phyloP scores from a whole-genome alignment of 2,888 invertebrate species.

The Andrena bucephala region DNA sequence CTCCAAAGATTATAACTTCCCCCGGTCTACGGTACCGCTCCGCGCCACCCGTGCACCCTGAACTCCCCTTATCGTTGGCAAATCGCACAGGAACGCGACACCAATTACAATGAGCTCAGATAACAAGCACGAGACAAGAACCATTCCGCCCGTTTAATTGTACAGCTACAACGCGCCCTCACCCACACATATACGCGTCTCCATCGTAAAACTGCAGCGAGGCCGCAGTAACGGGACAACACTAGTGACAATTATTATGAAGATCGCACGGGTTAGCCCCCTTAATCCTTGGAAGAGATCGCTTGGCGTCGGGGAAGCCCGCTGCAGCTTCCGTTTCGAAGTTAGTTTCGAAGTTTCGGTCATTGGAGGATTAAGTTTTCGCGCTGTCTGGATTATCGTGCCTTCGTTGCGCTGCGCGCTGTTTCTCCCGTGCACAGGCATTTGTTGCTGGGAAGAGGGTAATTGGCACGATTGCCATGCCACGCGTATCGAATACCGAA shows the following conservation, averaged over 20 bases:
- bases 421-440: conserved; percentile 21
- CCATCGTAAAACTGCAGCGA: conserved; percentile 6
- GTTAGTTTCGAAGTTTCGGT: conserved; percentile 49
- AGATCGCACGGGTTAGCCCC: conserved; percentile 32
- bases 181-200: neutral
- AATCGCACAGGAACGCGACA: neutral
- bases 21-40: neutral
- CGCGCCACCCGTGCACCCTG: neutral
- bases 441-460: conserved; percentile 14
- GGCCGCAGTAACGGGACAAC: conserved; percentile 17
- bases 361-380: conserved; percentile 59
- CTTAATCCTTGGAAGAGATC: conserved; percentile 48
- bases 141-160: neutral
- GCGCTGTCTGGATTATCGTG: conserved; percentile 38
- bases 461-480: conserved; percentile 24
- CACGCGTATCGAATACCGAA: neutral
- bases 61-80: neutral
- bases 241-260: conserved; percentile 41
- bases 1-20: neutral
- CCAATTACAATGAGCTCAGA: conserved; percentile 2
- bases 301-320: conserved; percentile 36
- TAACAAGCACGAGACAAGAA: neutral
- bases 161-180: neutral
- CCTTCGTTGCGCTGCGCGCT: conserved; percentile 12
- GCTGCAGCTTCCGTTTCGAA: conserved; percentile 28